Conservation (phyloP, 2,113 vertebrate genomes). For the Gymnocephalus cernua region DNA sequence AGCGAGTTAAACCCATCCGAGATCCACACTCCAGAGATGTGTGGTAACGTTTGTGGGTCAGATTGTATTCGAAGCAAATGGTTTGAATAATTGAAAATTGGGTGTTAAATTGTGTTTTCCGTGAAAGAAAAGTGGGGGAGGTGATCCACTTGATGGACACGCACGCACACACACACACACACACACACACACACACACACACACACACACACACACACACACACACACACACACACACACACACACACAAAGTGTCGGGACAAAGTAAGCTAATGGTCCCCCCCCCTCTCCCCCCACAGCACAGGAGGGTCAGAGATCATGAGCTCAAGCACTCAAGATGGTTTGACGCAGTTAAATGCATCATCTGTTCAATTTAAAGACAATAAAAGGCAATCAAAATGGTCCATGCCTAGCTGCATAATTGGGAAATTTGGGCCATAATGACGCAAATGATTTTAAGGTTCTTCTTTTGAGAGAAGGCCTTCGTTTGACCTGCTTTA, state of each 20-base stretch:
- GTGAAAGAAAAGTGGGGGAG: slow-evolving; percentile 70
- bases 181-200: slow-evolving; percentile 12
- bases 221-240: slow-evolving; percentile 20
- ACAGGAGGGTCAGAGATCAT: slow-evolving; percentile 77
- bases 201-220: slow-evolving; percentile 22
- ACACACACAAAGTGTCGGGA: slow-evolving; percentile 56
- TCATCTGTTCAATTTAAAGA: slow-evolving; percentile 79
- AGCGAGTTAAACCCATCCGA: slow-evolving; percentile 37
- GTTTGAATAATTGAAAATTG: slow-evolving; percentile 84
- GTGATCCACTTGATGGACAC: slow-evolving; percentile 62
- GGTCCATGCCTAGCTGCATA: slow-evolving; percentile 24
- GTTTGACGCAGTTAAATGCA: slow-evolving; percentile 72
- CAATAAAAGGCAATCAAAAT: slow-evolving; percentile 60
- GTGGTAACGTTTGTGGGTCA: slow-evolving; percentile 56
- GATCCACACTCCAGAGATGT: slow-evolving; percentile 31
- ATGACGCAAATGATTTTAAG: slow-evolving; percentile 15
- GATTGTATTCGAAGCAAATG: slow-evolving; percentile 75
- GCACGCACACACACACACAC: slow-evolving; percentile 13
- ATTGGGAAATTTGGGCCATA: slow-evolving; percentile 32
- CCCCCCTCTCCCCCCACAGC: slow-evolving; percentile 41
- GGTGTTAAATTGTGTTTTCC: slow-evolving; percentile 79
- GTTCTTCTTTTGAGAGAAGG: slow-evolving; percentile 6
- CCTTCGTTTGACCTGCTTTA: neutral
- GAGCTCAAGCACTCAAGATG: slow-evolving; percentile 74
- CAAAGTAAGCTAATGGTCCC: slow-evolving; percentile 80